phyloP scores from a whole-genome alignment of 2,113 vertebrate species.

The Sander vitreus region DNA sequence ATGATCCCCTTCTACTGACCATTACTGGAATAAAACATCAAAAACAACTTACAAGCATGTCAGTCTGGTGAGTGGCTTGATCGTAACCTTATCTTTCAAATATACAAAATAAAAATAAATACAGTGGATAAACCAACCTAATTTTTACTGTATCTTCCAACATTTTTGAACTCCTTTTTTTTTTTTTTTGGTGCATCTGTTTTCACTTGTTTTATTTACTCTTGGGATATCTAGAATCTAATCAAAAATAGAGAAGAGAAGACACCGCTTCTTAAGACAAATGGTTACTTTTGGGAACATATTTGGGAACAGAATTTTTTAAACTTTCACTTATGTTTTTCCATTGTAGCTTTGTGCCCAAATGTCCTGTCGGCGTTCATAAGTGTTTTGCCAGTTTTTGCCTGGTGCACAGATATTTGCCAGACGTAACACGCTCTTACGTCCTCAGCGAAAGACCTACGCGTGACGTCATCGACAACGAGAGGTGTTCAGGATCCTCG shows the following conservation, averaged over 20 bases:
- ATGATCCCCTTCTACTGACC: neutral
- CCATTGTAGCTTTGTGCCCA: neutral
- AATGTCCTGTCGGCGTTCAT: neutral
- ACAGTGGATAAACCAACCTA: neutral
- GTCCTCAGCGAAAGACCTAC: constrained; percentile 73
- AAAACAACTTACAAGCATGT: no score
- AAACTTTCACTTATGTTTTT: neutral
- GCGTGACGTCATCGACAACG: constrained; percentile 84
- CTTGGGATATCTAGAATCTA: neutral
- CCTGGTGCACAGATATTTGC: neutral
- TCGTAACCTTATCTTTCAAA: neutral
- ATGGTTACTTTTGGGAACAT: neutral
- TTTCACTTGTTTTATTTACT: neutral
- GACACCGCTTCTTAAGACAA: neutral
- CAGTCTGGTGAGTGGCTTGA: neutral
- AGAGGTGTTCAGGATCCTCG: constrained; percentile 88
- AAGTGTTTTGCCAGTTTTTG: neutral
- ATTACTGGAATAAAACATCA: neutral
- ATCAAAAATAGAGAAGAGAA: neutral
- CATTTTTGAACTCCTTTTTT: neutral
- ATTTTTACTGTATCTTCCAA: neutral
- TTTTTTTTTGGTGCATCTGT: neutral
- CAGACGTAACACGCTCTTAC: constrained; percentile 57
- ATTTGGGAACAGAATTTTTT: neutral
- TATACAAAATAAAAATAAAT: neutral